phyloP scores from a whole-genome alignment of 2,113 vertebrate genomes.

The Upupa epops region DNA sequence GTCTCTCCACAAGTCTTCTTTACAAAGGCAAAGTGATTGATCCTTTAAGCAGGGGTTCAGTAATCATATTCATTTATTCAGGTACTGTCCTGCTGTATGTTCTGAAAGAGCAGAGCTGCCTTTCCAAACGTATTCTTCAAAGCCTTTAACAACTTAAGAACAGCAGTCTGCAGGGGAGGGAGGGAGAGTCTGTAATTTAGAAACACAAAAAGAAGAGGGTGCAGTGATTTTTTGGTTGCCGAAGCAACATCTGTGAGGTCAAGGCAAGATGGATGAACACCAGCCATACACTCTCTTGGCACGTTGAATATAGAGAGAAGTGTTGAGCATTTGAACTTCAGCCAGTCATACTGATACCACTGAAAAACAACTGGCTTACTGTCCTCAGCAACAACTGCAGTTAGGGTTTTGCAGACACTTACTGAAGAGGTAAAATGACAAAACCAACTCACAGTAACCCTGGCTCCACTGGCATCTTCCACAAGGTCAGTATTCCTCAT shows the following conservation, averaged over 20 bases:
- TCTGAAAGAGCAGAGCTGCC: neutral
- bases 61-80: conserved; percentile 59
- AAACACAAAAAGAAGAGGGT: neutral
- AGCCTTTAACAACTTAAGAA: conserved; percentile 22
- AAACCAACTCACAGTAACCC: neutral
- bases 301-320: conserved; percentile 11
- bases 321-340: neutral
- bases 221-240: conserved; percentile 16
- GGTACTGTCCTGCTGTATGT: neutral
- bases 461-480: neutral
- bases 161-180: neutral
- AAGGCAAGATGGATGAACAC: conserved; percentile 27
- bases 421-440: neutral
- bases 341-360: neutral
- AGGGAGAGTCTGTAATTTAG: neutral
- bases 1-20: neutral
- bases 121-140: conserved; percentile 42
- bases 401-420: neutral
- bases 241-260: neutral
- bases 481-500: neutral
- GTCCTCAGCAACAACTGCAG: neutral
- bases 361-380: neutral
- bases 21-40: conserved; percentile 19
- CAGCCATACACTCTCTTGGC: neutral
- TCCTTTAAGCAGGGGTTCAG: conserved; percentile 27